Conservation (phyloP, 2,888 invertebrate species). For the Boloria selene region DNA sequence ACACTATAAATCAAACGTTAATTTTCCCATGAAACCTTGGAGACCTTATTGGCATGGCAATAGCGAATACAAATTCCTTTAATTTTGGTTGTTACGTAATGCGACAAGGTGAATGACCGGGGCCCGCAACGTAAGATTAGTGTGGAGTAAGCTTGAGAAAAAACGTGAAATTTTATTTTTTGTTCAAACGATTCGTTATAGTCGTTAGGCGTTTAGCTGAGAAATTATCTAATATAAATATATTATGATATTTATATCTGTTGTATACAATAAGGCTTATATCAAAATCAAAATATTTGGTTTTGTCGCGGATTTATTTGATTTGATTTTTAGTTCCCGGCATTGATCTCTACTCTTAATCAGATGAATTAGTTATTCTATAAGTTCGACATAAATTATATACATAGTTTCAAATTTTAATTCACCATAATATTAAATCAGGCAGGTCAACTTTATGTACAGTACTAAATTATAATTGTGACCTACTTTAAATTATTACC, state of each 20-base stretch:
- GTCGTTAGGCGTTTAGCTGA: slow-evolving; percentile 8
- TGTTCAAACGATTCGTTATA: slow-evolving; percentile 4
- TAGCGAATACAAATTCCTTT: slow-evolving; percentile 48
- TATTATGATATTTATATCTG: neutral
- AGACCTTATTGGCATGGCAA: slow-evolving; percentile 20
- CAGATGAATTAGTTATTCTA: too few relatives aligned
- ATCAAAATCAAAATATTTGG: too few relatives aligned
- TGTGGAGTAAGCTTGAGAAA: slow-evolving; percentile 25
- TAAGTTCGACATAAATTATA: too few relatives aligned
- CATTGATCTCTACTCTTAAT: too few relatives aligned
- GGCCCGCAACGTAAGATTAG: slow-evolving; percentile 49
- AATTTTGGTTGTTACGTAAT: slow-evolving; percentile 66
- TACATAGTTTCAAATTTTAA: too few relatives aligned
- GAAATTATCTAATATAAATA: too few relatives aligned
- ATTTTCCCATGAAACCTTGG: slow-evolving; percentile 5
- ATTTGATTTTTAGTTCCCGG: too few relatives aligned
- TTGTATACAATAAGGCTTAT: neutral
- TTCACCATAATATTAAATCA: too few relatives aligned
- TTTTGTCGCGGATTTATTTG: too few relatives aligned
- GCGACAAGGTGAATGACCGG: slow-evolving; percentile 57
- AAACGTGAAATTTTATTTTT: slow-evolving; percentile 6
- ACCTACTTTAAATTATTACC: slow-evolving; percentile 9
- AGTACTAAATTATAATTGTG: neutral
- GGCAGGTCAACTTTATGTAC: too few relatives aligned
- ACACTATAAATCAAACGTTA: neutral